Base-by-base conservation (phyloP, 2,888 invertebrate genomes). In the Exephanes ischioxanthus region DNA sequence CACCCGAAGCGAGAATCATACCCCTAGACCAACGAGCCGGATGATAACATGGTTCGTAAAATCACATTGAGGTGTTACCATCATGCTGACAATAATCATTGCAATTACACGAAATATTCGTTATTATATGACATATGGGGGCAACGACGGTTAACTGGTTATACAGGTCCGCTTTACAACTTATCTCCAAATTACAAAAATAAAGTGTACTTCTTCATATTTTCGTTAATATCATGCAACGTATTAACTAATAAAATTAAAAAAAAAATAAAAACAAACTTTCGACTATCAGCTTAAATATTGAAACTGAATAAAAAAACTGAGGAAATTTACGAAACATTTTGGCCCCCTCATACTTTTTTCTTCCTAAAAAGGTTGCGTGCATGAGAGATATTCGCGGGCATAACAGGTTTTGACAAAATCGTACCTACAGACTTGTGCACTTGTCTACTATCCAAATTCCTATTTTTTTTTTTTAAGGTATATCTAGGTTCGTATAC, bases 1-100 rank as follows among this genome's bases (percentile, higher is more conserved):
- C 96, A 96, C 96, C 96, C 96, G 95, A 96, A 96, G 96, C 95
- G 95, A 96, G 95, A 96, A 96, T 96, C 96, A 96, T 96, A 95
- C 96, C 96, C 95, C 96, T 96, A 96, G 96, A 96, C 96, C 96
- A 96, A 95, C 95, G 95, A 95, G 95, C 95, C 95, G 71, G 66
- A 37, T 51, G 37, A 48, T 63, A 66, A 66, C 33, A 51, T 19
- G 6, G 2, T 11, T 26, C 9, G 16, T 19, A 30, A 66, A 19
- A 33, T 66, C 6, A 16, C 76, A 19, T 33, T 66, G 14, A 51
- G 16, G 0, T 22, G 9, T 6, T 61, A 55, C 53, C 16, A 7
- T 55, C 58, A 14, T 22, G 14, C 14, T 19, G 3, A 37, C n/a
- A 48, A 1, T 1, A n/a, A n/a, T 33, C 22, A 71, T 55, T 55